phyloP scores from a whole-genome alignment of 2,797 vertebrate species.

The Neopelma chrysocephalum region DNA sequence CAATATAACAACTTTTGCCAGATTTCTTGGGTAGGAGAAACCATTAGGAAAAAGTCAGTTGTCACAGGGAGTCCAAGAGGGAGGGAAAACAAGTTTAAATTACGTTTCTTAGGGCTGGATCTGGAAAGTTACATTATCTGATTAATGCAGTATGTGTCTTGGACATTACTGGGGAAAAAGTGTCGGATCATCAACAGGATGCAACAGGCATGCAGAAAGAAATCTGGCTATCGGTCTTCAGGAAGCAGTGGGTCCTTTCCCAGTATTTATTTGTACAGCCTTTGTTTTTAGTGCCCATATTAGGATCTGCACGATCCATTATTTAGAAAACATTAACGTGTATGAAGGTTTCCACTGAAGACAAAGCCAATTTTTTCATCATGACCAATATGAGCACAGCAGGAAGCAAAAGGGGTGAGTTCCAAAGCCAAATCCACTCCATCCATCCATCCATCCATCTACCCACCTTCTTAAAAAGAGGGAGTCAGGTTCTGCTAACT shows the following conservation, averaged over 20 bases:
- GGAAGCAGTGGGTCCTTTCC: conserved; percentile 63
- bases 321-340: neutral
- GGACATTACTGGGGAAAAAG: conserved; percentile 57
- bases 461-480: conserved; percentile 37
- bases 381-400: neutral
- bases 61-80: neutral
- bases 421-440: conserved; percentile 23
- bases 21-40: conserved; percentile 44
- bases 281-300: conserved; percentile 59
- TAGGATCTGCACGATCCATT: conserved; percentile 22
- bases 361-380: conserved; percentile 46
- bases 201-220: conserved; percentile 64
- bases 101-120: conserved; percentile 38
- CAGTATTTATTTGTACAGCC: conserved; percentile 52
- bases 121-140: conserved; percentile 53
- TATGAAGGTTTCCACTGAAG: conserved; percentile 42
- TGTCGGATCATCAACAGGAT: conserved; percentile 54
- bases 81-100: conserved; percentile 6
- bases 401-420: conserved; percentile 38
- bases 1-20: conserved; percentile 44
- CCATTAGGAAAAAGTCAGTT: conserved; percentile 42
- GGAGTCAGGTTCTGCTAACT: conserved; percentile 63
- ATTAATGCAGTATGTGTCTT: conserved; percentile 56
- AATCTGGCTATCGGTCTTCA: conserved; percentile 64
- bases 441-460: neutral